phyloP scores from a whole-genome alignment of 2,113 vertebrate genomes.

The Lipophrys pholis region DNA sequence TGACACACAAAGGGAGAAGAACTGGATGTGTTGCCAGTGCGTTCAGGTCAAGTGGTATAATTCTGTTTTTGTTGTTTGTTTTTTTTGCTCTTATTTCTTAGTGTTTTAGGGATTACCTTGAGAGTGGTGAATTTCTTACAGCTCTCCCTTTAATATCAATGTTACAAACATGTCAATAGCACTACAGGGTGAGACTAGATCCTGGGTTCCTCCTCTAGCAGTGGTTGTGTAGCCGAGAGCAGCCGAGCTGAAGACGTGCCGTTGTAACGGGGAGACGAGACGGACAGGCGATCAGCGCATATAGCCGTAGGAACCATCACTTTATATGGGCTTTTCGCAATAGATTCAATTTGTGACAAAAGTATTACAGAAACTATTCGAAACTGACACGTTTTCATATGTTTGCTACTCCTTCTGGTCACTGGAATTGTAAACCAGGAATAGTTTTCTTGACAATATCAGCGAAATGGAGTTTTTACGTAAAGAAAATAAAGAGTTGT shows the following conservation, averaged over 20 bases:
- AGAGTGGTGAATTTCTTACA: slow-evolving; percentile 53
- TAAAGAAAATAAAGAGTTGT: slow-evolving; percentile 89
- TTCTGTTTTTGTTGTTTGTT: background rate
- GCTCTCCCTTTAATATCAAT: slow-evolving; percentile 69
- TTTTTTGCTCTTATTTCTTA: slow-evolving; percentile 52
- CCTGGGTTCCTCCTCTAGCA: slow-evolving; percentile 39
- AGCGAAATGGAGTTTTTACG: slow-evolving; percentile 85
- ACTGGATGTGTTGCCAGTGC: slow-evolving; percentile 60
- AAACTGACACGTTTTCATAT: slow-evolving; percentile 70
- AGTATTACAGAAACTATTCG: slow-evolving; percentile 71
- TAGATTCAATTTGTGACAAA: slow-evolving; percentile 76
- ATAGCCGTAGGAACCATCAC: slow-evolving; percentile 71
- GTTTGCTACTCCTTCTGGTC: slow-evolving; percentile 72
- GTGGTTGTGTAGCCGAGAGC: slow-evolving; percentile 76
- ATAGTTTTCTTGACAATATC: slow-evolving; percentile 72
- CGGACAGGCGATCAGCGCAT: slow-evolving; percentile 77
- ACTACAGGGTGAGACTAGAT: slow-evolving; percentile 80
- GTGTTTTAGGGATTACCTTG: slow-evolving; percentile 71
- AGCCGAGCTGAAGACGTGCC: slow-evolving; percentile 71
- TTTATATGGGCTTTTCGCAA: slow-evolving; percentile 76
- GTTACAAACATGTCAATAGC: slow-evolving; percentile 65
- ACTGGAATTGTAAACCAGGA: slow-evolving; percentile 72
- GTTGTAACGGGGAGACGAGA: slow-evolving; percentile 55
- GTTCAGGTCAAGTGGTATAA: background rate
- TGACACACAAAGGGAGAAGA: slow-evolving; percentile 63